Evolutionary conservation across 2,113 vertebrate genomes (phyloP).

Genomic region (Ictidomys tridecemlineatus): DNA sequence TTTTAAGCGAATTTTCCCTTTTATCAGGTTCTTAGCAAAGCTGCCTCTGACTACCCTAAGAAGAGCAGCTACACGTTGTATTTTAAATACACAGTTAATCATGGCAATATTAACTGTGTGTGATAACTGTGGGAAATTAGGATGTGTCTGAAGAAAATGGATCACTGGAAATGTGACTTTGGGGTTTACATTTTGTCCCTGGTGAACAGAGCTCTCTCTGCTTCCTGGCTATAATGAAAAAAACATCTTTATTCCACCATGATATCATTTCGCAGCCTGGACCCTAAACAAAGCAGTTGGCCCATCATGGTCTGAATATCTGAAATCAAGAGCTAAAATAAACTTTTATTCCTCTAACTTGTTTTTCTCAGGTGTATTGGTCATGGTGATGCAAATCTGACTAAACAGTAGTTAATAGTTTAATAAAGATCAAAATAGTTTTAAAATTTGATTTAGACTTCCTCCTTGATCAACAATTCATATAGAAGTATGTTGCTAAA

Average conservation of each 20-base stretch:
- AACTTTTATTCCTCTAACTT: background rate
- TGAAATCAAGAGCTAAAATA: background rate
- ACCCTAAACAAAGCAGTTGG: too few species aligned
- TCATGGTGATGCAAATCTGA: background rate
- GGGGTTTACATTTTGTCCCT: too few species aligned
- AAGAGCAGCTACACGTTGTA: background rate
- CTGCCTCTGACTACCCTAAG: background rate
- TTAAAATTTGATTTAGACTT: background rate
- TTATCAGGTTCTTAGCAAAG: background rate
- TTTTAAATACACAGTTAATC: background rate
- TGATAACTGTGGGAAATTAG: too few species aligned
- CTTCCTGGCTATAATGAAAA: too few species aligned
- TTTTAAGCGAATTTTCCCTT: background rate
- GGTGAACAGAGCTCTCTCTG: too few species aligned
- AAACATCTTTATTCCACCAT: too few species aligned
- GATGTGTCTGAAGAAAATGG: too few species aligned
- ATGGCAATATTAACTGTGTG: background rate
- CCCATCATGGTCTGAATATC: background rate
- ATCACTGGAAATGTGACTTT: too few species aligned
- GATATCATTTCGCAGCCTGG: too few species aligned
- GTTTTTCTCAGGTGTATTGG: background rate
- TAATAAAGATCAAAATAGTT: background rate
- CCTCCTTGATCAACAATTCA: background rate
- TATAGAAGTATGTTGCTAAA: background rate
- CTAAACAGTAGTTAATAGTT: background rate